Base-by-base conservation (phyloP, 2,888 invertebrate genomes). In the Tanypteryx hageni region DNA sequence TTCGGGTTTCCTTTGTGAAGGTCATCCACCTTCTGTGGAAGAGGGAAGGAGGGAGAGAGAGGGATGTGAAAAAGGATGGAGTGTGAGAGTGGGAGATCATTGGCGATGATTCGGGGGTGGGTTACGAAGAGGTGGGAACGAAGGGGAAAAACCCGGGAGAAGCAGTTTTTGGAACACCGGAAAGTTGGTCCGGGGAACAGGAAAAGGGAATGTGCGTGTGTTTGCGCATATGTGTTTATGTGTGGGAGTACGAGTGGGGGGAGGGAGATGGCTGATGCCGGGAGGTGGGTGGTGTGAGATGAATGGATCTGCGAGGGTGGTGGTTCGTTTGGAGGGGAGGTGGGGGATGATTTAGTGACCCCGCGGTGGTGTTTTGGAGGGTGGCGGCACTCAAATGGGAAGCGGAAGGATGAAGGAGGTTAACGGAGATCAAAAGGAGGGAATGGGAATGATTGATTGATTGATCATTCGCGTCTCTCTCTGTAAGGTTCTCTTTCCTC, bases 81-180 rank as follows among this genome's bases (percentile, higher is more conserved):
- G 44, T 44, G 44, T 44, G 44, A 44, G 44, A 5, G 1, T 3
- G 44, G 44, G 44, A 44, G 44, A 44, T 44, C 44, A 44, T 44
- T 44, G 44, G 44, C 44, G 5, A 44, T 44, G 44, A 44, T 44
- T 44, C 44, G 44, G 44, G 44, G 44, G 44, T 44, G 44, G 27
- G 27, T 22, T n/a, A 76, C 0, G 76, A 5, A 22, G n/a, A 68
- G 68, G 10, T 76, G 76, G 27, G 11, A 13, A 22, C 22, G 11
- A 68, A 68, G 22, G 68, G 76, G 76, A 27, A 76, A 76, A 76
- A 76, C 76, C 76, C 76, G 76, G 27, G 22, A 27, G 76, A 18
- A 76, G 76, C 76, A 76, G 76, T 76, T 76, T 76, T 76, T 76
- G 76, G 76, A 76, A 76, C 76, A 27, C 76, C 22, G 27, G 27